Conservation (phyloP, 2,888 invertebrate species). For the Drosophila melanosoma region DNA sequence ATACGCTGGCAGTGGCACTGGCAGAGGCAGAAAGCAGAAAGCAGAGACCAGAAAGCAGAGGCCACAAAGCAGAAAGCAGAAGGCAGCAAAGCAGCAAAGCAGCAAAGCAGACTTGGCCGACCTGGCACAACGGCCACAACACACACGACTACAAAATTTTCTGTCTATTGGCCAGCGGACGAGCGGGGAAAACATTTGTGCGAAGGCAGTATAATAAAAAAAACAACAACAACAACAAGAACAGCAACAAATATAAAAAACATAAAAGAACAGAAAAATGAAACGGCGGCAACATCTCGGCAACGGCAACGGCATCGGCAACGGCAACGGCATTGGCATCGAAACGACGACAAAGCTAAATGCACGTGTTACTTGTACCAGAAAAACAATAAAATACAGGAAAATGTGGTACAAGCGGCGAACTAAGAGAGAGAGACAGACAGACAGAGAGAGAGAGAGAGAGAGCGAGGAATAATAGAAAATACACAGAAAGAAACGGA, state of each 20-base stretch:
- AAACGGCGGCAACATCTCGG: constrained; percentile 36
- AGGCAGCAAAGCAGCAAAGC: constrained; percentile 33
- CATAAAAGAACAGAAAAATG: constrained; percentile 6
- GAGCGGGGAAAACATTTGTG: constrained; percentile 28
- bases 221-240: constrained; percentile 8
- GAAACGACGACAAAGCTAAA: constrained; percentile 55
- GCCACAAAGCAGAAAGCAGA: constrained; percentile 15
- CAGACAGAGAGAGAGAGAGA: not conserved
- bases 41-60: constrained; percentile 33
- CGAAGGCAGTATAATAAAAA: constrained; percentile 21
- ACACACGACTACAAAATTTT: constrained; percentile 26
- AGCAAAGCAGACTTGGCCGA: constrained; percentile 48
- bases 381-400: constrained; percentile 49
- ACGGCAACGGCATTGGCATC: constrained; percentile 44
- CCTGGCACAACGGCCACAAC: constrained; percentile 40
- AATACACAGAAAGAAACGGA: not conserved
- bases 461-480: not conserved
- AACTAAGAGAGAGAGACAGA: constrained; percentile 1
- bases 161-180: constrained; percentile 3
- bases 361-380: constrained; percentile 71
- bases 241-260: constrained; percentile 11
- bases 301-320: constrained; percentile 44
- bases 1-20: constrained; percentile 45
- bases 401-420: constrained; percentile 23
- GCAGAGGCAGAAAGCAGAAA: constrained; percentile 33